These are phyloP conservation scores for Synchiropus splendidus DNA, from an alignment of 2,113 vertebrate species.

Conservation along the genomic window DNA sequence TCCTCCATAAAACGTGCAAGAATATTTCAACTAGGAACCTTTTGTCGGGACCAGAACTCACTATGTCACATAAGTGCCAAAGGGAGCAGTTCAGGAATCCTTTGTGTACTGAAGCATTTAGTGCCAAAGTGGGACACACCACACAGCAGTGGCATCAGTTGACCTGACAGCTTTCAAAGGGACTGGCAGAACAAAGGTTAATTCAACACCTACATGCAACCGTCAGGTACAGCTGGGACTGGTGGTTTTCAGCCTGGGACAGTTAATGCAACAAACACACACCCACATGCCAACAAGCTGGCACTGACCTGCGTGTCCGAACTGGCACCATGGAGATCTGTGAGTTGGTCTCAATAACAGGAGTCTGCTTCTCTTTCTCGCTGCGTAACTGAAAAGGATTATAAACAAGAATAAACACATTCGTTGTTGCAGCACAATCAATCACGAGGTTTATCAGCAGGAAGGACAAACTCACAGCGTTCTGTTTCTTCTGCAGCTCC, in stretches of 20 bases:
- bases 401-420: slow-evolving; percentile 48
- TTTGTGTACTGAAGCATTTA: too few species aligned
- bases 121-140: too few species aligned
- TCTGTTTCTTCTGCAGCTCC: slow-evolving; percentile 75
- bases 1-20: too few species aligned
- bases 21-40: too few species aligned
- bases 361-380: slow-evolving; percentile 66
- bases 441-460: slow-evolving; percentile 39
- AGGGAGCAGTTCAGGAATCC: too few species aligned
- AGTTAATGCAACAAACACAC: slow-evolving; percentile 5
- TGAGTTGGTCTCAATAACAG: slow-evolving; percentile 65
- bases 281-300: slow-evolving; percentile 24
- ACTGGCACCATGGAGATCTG: slow-evolving; percentile 58
- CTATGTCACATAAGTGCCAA: too few species aligned
- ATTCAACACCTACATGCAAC: slow-evolving; percentile 38
- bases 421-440: slow-evolving; percentile 26
- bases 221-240: slow-evolving; percentile 13
- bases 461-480: slow-evolving; percentile 58
- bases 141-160: too few species aligned
- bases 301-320: slow-evolving; percentile 69
- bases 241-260: slow-evolving; percentile 28
- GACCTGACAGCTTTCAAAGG: too few species aligned
- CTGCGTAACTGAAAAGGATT: slow-evolving; percentile 62
- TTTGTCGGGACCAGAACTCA: too few species aligned
- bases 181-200: not conserved